Evolutionary conservation across 92 coral and sea anemone species (phyloP), one percentile per base, ranked within the genome.

Genomic region (Phenganax stokvisi): DNA sequence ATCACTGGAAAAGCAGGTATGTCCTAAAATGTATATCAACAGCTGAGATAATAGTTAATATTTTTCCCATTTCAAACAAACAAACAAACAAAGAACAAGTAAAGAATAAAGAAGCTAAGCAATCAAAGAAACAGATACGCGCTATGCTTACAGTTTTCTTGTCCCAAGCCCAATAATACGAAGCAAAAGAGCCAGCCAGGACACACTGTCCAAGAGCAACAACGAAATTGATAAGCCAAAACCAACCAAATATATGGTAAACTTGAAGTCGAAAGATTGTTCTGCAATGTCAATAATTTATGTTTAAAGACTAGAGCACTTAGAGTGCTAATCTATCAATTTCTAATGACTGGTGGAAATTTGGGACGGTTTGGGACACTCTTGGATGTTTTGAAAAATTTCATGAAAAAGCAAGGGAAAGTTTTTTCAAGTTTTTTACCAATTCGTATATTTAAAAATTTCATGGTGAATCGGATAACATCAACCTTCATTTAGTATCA

Each of bases 101-200:
- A 37, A 5, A 37, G 3, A 37, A 37, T 2, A 0, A 37, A 5
- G 47, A 37, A 37, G 0, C 47, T 37, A 37, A 37, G 47, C 47
- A 2, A 37, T 5, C 47, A 37, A 37, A 37, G 47, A 37, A 37
- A 37, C 47, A 12, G 15, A 65, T 12, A 66, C 10, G 9, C 60
- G 25, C 16, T 28, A 12, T 56, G 74, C 97, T 80, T 67, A 94
- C 97, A n/a, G 89, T 86, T 72, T 94, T 94, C 90, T 94, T 94
- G 82, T 94, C 97, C 87, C 75, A 90, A 4, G 98, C 97, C 98
- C 98, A 94, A 76, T 94, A 94, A 81, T 94, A 94, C 0, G 98
- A 94, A 13, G 98, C 97, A 83, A 94, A 94, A 13, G 98, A 86
- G 11, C 98, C 98, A 56, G 98, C 98, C 80, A 92, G 82, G 63